Evolutionary conservation across 2,113 vertebrate species (phyloP), one percentile per base, ranked within the genome.

Genomic region (Trogon melanurus): DNA sequence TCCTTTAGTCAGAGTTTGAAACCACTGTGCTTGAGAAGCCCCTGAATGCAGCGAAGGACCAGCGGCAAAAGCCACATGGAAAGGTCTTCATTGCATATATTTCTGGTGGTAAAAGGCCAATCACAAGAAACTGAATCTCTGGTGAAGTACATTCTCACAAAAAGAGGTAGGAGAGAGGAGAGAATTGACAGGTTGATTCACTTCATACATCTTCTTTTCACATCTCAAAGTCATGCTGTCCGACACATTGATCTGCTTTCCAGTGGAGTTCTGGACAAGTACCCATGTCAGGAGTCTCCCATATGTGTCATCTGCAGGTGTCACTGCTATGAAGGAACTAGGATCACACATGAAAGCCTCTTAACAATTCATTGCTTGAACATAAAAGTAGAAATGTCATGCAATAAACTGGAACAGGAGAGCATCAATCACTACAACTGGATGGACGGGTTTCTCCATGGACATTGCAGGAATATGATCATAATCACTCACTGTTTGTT

Each of bases 401-500:
- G 66, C 13, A 60, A n/a, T 70, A 74, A 82, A 74, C 45, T 66
- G 51, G 76, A 83, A 75, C 6, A 66, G 47, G 23, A 87, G 41
- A 89, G 4, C 38, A 69, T 79, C 86, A 92, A 44, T 89, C 86
- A 87, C 73, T 54, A 9, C 0, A 14, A 82, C 41, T 2, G 1
- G 66, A 93, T 73, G 54, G 76, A 89, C 54, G 72, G n/a, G 79
- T 93, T 94, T 91, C 76, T 94, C 48, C 19, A 4, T 61, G 27
- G 34, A 36, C 81, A 20, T 54, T 60, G 65, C 36, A 29, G 76
- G 73, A 91, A 93, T 93, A 93, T 91, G 69, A 38, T 73, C 66
- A 94, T 73, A 92, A 91, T 75, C 88, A 65, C 45, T 79, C 69
- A 54, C 76, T 91, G 66, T 95, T 96, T 96, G 69, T 96, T 96